phyloP scores from a whole-genome alignment of 2,888 invertebrate species.

The Cantharis lateralis region DNA sequence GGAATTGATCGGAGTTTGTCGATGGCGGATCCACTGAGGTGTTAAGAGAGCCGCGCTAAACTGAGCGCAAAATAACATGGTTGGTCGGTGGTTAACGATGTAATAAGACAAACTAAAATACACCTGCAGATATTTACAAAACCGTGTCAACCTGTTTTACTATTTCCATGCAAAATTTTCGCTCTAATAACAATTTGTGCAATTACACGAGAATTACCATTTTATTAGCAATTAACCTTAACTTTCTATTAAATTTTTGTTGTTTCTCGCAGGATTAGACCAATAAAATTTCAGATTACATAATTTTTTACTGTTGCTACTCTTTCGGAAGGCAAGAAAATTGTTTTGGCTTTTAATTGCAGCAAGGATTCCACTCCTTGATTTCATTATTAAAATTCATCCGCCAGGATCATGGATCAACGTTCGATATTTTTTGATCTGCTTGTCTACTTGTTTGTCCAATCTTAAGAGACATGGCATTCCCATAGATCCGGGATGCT shows the following conservation, averaged over 20 bases:
- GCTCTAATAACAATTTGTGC: background rate
- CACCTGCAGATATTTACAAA: slow-evolving; percentile 10
- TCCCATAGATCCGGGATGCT: no score
- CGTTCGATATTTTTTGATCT: no score
- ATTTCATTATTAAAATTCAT: background rate
- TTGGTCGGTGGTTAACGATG: slow-evolving; percentile 28
- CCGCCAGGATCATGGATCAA: no score
- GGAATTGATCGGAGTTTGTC: slow-evolving; percentile 36
- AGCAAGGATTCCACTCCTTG: background rate
- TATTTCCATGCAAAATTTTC: background rate
- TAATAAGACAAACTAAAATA: slow-evolving; percentile 15
- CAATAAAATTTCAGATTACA: background rate
- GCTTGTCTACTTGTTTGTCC: no score
- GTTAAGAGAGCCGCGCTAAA: slow-evolving; percentile 37
- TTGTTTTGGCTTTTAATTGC: background rate
- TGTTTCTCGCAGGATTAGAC: background rate
- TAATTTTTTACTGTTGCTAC: background rate
- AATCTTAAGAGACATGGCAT: no score
- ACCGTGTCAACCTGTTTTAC: background rate
- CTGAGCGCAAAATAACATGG: slow-evolving; percentile 39
- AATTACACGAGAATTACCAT: background rate
- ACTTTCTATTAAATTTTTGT: background rate
- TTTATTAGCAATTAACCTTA: background rate
- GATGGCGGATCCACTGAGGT: slow-evolving; percentile 36
- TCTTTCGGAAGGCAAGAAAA: background rate